Base-by-base conservation (phyloP, 2,888 invertebrate species). In the Torymus auratus region DNA sequence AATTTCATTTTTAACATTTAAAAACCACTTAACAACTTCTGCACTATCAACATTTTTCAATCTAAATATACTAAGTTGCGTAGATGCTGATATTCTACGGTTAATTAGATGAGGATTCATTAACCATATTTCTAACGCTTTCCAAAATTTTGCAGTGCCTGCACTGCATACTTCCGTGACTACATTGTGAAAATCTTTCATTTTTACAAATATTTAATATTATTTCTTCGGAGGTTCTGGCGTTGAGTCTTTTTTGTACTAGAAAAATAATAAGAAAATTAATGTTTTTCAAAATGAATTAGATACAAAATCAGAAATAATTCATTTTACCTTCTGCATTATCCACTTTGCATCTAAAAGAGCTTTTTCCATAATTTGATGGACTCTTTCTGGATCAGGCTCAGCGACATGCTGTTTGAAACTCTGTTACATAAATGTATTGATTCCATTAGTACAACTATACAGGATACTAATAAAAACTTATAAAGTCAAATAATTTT, bases 321-420 rank as follows among this genome's bases (percentile, higher is more conserved):
- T 73, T 76, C 56, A 41, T 74, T 61, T 50, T 91, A 95, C 96
- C 94, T 96, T 96, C 88, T 95, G 93, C 80, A 96, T 87, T 86
- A 96, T 92, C 96, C 96, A 96, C 86, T 95, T 93, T 83, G 95
- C 94, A 92, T 96, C 96, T 85, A 94, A 92, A 82, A 95, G 88
- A 83, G 96, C 95, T 90, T 95, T 94, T 56, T 92, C 88, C 84
- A 96, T 94, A 78, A 96, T 96, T 91, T 95, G 94, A 82, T 92
- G 91, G 10, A 96, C 93, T 90, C 96, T 92, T 84, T 94, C 94
- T 56, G 94, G 92, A 88, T 96, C 96, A 61, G 93, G 93, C 91
- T 96, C 96, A 88, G 94, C 92, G 70, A 93, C 91, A 89, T 96
- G 95, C 88, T 96, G 96, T 85, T 94, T 95, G 87, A 93, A 96